Evolutionary conservation across 2,888 invertebrate species (phyloP).

Genomic region (Idaea biselata): DNA sequence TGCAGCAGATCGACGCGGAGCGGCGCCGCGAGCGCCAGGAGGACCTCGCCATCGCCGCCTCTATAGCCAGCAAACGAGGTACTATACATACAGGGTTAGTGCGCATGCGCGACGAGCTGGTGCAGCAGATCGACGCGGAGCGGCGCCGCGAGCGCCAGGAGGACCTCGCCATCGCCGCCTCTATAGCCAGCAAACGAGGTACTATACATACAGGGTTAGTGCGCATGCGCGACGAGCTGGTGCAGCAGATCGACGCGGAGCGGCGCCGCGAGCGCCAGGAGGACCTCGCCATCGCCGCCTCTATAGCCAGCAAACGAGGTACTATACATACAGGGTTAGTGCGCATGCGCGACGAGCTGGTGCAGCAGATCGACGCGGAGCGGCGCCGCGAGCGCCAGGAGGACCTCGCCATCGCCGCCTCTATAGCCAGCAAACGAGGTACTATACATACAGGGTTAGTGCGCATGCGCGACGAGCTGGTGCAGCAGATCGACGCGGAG

Average conservation of each 20-base stretch:
- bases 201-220: constrained; percentile 63
- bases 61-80: constrained; percentile 84
- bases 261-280: constrained; percentile 90
- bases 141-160: constrained; percentile 90
- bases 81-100: constrained; percentile 63
- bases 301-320: constrained; percentile 84
- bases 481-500: constrained; percentile 94
- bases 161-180: constrained; percentile 87
- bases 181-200: constrained; percentile 84
- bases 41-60: constrained; percentile 87
- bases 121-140: constrained; percentile 94
- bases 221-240: constrained; percentile 92
- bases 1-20: constrained; percentile 94
- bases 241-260: constrained; percentile 94
- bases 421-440: constrained; percentile 84
- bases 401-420: constrained; percentile 87
- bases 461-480: constrained; percentile 92
- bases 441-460: constrained; percentile 63
- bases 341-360: constrained; percentile 92
- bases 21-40: constrained; percentile 90
- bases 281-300: constrained; percentile 87
- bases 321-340: constrained; percentile 63
- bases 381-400: constrained; percentile 90
- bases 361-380: constrained; percentile 94
- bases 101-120: constrained; percentile 92